These are phyloP conservation scores for Anguilla obscura DNA, from an alignment of 2,797 vertebrate species.

Conservation along the genomic window DNA sequence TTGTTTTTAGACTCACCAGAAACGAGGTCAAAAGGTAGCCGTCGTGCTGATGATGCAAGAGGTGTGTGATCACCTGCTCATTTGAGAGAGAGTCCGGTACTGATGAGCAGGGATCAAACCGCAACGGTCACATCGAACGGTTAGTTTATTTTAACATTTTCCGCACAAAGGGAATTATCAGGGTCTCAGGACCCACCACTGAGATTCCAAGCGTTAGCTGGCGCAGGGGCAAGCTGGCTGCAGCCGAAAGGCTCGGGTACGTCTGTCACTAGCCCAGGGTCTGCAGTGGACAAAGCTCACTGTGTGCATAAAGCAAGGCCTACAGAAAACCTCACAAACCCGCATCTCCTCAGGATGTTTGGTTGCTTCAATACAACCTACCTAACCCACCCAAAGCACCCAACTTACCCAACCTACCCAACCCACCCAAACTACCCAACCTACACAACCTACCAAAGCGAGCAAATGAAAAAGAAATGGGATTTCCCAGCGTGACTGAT, in stretches of 20 bases:
- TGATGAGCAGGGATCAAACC: background rate
- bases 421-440: too few species aligned
- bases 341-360: background rate
- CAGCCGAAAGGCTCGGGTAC: background rate
- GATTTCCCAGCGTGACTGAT: conserved; percentile 43
- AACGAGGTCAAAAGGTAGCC: too few species aligned
- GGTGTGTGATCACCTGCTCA: background rate
- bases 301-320: too few species aligned
- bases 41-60: too few species aligned
- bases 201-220: conserved; percentile 59
- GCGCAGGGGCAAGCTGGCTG: background rate
- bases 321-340: too few species aligned
- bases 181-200: conserved; percentile 48
- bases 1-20: too few species aligned
- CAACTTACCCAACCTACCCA: too few species aligned
- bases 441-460: conserved; percentile 20
- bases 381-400: conserved; percentile 7
- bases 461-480: conserved; percentile 46
- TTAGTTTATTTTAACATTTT: background rate
- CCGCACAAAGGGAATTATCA: background rate
- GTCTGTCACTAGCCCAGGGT: too few species aligned
- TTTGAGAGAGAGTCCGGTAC: background rate
- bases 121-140: background rate
- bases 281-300: too few species aligned
- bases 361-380: conserved; percentile 41